Percentiles rank a stretch among this genome's conserved stretches.
These are phyloP conservation scores for Zeuzera pyrina DNA, from an alignment of 2,888 invertebrate genomes.

Conservation along the genomic window DNA sequence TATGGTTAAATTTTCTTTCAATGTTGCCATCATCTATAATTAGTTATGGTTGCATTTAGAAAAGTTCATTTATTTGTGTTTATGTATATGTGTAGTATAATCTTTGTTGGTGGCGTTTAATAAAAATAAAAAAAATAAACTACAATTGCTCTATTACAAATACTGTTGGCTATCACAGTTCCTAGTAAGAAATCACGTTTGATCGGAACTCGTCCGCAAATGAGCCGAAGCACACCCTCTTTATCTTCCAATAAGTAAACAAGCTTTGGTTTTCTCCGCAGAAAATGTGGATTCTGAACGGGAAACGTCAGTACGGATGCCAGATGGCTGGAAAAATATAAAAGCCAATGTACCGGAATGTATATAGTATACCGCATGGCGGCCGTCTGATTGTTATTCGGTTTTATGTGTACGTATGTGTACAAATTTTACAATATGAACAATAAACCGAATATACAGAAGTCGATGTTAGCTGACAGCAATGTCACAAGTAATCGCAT, in stretches of 20 bases:
- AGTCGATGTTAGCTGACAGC: too few species aligned
- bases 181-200: constrained; percentile 63
- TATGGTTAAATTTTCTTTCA: too few species aligned
- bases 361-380: constrained; percentile 42
- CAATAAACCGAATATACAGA: too few species aligned
- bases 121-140: too few species aligned
- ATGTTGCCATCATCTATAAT: too few species aligned
- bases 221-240: constrained; percentile 64
- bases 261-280: constrained; percentile 43
- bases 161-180: constrained; percentile 37
- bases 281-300: constrained; percentile 40
- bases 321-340: constrained; percentile 62
- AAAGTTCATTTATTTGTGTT: too few species aligned
- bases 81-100: too few species aligned
- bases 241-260: constrained; percentile 65
- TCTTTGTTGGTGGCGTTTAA: too few species aligned
- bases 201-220: constrained; percentile 57
- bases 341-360: constrained; percentile 58
- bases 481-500: too few species aligned
- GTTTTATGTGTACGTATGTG: constrained; percentile 40
- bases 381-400: constrained; percentile 49
- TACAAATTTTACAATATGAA: too few species aligned
- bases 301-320: constrained; percentile 39
- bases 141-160: constrained; percentile 39
- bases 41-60: too few species aligned